Evolutionary conservation across 2,113 vertebrate species (phyloP).

Genomic region (Erpornis zantholeuca): DNA sequence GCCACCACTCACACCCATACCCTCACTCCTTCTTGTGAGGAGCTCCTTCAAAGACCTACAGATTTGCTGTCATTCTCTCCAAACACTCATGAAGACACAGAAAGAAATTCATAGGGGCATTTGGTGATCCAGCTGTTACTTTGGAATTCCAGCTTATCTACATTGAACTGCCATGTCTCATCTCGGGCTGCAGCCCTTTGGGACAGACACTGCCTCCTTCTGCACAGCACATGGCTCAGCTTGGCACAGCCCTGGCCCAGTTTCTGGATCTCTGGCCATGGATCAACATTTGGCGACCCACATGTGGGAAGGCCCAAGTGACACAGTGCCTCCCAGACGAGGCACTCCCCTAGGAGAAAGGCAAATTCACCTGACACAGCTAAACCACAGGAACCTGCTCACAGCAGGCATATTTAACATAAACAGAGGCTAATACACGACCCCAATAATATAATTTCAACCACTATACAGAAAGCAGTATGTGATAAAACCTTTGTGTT

Average conservation of each 20-base stretch:
- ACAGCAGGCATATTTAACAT: not conserved
- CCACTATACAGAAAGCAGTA: not conserved
- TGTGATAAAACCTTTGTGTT: not conserved
- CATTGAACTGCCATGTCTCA: accelerated
- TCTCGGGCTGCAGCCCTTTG: not conserved
- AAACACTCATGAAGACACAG: not conserved
- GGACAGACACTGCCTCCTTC: not conserved
- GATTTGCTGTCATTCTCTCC: not conserved
- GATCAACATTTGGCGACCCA: not conserved
- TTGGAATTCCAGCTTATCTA: not conserved
- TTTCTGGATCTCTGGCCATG: not conserved
- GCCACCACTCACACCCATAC: not conserved
- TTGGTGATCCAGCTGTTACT: not conserved
- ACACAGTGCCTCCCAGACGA: not conserved
- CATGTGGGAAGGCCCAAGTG: not conserved
- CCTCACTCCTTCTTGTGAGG: not conserved
- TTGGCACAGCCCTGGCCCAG: not conserved
- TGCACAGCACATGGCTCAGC: not conserved
- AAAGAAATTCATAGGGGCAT: not conserved
- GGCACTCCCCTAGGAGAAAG: not conserved
- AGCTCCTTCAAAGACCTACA: not conserved
- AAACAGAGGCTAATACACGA: not conserved
- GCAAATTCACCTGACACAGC: not conserved
- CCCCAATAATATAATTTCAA: not conserved
- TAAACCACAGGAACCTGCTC: not conserved